A percentile compares a stretch with the other conserved stretches of the same genome.
phyloP scores from a whole-genome alignment of 2,888 invertebrate genomes.

The Phymatocera aterrima region DNA sequence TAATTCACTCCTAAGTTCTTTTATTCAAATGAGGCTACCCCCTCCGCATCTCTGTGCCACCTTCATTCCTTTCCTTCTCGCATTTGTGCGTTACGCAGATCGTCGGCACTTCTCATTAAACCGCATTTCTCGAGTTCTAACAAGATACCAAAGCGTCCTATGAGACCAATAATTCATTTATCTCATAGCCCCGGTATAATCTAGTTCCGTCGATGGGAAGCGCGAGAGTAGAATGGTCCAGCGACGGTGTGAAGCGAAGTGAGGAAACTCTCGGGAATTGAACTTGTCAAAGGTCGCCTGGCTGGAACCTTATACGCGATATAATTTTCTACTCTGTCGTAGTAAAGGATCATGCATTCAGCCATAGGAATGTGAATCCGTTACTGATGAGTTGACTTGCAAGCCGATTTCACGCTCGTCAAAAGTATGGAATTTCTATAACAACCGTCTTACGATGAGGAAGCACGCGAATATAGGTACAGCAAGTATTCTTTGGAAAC shows the following conservation, averaged over 20 bases:
- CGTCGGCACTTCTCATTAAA: conserved; percentile 40
- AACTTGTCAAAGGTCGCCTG: background rate
- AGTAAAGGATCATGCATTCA: background rate
- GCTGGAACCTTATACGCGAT: background rate
- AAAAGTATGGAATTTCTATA: conserved; percentile 3
- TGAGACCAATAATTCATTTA: conserved; percentile 36
- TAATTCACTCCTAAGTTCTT: conserved; percentile 56
- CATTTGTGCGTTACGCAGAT: conserved; percentile 68
- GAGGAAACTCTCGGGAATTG: background rate
- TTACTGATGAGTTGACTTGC: background rate
- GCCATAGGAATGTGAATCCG: background rate
- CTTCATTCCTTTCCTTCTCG: conserved; percentile 64
- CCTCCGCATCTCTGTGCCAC: conserved; percentile 60
- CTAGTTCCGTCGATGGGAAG: background rate
- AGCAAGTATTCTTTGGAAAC: conserved; percentile 15
- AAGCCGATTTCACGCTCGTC: conserved; percentile 18
- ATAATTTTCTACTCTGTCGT: background rate
- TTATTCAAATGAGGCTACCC: conserved; percentile 65
- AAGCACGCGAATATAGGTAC: background rate
- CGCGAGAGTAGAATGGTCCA: background rate
- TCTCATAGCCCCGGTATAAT: background rate
- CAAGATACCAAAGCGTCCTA: conserved; percentile 20
- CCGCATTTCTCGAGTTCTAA: background rate
- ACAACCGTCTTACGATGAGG: conserved; percentile 10
- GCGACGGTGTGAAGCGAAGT: background rate